Evolutionary conservation across 2,113 vertebrate species (phyloP), one percentile per base, ranked within the genome.

Genomic region (Galeopterus variegatus): DNA sequence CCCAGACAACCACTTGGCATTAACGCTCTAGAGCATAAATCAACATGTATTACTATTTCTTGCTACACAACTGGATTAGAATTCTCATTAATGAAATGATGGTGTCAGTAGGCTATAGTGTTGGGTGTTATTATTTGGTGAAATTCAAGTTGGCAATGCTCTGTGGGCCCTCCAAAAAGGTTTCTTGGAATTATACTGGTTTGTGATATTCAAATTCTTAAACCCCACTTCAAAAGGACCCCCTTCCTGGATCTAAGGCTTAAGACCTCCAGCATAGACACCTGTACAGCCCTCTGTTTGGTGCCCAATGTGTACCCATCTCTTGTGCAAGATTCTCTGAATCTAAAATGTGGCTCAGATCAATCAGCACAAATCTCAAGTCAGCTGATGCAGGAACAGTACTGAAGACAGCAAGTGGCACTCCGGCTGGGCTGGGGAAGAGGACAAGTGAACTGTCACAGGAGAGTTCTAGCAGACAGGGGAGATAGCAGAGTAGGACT

Each of bases 101-200:
- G 21, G 67, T 77, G 48, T 54, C 88, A 31, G 56, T 1, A 72
- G 73, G 69, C 56, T 18, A 4, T 58, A 41, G 33, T 26, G 45
- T 26, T 70, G 60, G 33, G 50, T 13, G 31, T 73, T 36, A 19
- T 5, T 8, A 72, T 36, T 50, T 60, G 91, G 92, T 81, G 84
- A 90, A 72, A 95, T 13, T 15, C 81, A 77, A 88, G 41, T 8
- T 60, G 45, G 33, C 64, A 64, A 48, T 52, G n/a, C 41, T 85
- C 31, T 4, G 13, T 3, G 58, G 28, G 64, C 17, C 69, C 17
- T 58, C 65, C 77, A 69, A 45, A 86, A 17, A 56, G 19, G 3
- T 33, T 65, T 85, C 81, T 31, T 48, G 48, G 93, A 86, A 85
- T 67, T 69, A 9, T 94, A 36, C 60, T 58, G 9, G 45, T 45